A percentile compares a stretch with the other conserved stretches of the same genome.
Conservation (phyloP, 1,140 invertebrate genomes). For the Portunus trituberculatus region DNA sequence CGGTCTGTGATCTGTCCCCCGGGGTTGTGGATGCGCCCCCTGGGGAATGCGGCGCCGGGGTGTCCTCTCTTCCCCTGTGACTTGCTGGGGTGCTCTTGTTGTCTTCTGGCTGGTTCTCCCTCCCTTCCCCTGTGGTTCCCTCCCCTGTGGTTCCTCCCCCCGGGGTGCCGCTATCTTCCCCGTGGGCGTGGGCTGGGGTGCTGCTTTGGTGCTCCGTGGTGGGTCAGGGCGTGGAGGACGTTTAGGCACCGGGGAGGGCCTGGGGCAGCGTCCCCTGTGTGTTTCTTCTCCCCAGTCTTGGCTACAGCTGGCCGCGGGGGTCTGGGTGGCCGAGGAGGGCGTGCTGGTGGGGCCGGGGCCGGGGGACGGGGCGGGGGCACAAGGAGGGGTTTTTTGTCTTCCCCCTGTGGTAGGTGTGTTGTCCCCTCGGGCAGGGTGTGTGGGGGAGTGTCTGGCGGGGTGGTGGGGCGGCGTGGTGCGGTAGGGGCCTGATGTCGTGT, state of each 20-base stretch:
- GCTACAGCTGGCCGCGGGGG: not conserved
- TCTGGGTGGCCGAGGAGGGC: conserved; percentile 17
- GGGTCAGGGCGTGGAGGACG: not conserved
- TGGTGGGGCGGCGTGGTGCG: not conserved
- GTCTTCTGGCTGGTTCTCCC: too few species aligned
- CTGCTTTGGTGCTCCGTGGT: not conserved
- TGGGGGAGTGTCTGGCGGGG: conserved; percentile 39
- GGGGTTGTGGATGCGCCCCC: conserved; percentile 44
- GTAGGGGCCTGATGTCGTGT: not conserved
- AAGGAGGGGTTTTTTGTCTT: not conserved
- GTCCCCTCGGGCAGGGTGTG: conserved; percentile 43
- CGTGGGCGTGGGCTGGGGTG: not conserved
- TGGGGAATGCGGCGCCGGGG: conserved; percentile 30
- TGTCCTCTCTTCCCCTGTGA: not conserved
- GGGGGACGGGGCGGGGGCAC: conserved; percentile 52
- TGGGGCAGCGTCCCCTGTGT: not conserved
- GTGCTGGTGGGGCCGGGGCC: not conserved
- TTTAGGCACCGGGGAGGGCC: conserved; percentile 48
- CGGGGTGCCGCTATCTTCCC: not conserved
- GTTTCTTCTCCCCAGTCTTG: too few species aligned
- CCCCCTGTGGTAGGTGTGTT: conserved; percentile 32
- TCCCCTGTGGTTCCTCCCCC: not conserved
- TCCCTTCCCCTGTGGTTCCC: not conserved
- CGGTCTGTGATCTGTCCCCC: conserved; percentile 64
- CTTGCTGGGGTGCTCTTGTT: not conserved